Conservation (phyloP, 2,888 invertebrate genomes). For the Brachylomia viminalis region DNA sequence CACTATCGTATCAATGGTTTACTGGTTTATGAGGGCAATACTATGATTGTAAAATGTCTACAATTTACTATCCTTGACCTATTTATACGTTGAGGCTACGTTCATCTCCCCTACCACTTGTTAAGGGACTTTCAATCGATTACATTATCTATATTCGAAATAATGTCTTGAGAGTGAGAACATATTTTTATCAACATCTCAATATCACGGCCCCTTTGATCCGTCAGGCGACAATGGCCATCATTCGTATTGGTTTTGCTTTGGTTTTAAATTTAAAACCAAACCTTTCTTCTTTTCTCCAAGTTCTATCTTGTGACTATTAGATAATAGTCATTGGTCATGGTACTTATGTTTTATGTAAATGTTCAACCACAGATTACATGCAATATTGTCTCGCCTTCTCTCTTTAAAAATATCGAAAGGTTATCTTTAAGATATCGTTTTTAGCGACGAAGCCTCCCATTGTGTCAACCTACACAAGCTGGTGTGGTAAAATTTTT, state of each 20-base stretch:
- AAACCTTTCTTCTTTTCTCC: neutral
- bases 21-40: slow-evolving; percentile 28
- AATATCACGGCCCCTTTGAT: neutral
- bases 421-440: neutral
- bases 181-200: neutral
- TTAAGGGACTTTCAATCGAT: slow-evolving; percentile 31
- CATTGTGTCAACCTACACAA: no score
- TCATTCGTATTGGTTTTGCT: slow-evolving; percentile 1
- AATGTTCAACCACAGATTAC: neutral
- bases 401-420: neutral
- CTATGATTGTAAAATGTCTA: slow-evolving; percentile 55
- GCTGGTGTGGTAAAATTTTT: no score
- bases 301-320: neutral
- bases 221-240: no score
- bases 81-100: slow-evolving; percentile 66
- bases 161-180: neutral
- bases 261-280: neutral
- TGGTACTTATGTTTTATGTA: neutral
- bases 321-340: neutral
- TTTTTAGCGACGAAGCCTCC: neutral
- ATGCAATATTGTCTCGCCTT: neutral
- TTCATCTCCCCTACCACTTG: slow-evolving; percentile 42
- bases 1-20: slow-evolving; percentile 9
- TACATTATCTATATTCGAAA: neutral
- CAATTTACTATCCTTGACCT: slow-evolving; percentile 77